These are phyloP conservation scores for Carassius carassius DNA, from an alignment of 2,113 vertebrate genomes.

Conservation along the genomic window DNA sequence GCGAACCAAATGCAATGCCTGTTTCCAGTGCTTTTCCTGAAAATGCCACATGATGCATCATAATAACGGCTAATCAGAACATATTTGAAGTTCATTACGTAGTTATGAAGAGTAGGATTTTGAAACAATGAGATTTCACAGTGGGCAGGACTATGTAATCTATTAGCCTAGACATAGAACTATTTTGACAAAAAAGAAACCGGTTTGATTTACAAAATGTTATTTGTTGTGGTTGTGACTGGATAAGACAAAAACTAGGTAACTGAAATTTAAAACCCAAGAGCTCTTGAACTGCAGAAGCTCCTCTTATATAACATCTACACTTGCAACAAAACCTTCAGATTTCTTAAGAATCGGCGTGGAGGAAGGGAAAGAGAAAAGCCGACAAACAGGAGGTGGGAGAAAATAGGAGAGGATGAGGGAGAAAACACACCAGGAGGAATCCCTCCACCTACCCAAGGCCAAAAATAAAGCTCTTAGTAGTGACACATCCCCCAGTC, in stretches of 20 bases:
- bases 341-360: background rate
- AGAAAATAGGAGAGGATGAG: background rate
- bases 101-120: background rate
- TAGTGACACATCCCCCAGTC: slow-evolving; percentile 24
- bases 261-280: background rate
- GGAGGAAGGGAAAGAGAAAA: background rate
- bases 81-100: no score
- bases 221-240: background rate
- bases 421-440: slow-evolving; percentile 12
- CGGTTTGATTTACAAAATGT: background rate
- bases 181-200: background rate
- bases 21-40: background rate
- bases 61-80: background rate
- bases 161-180: background rate
- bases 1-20: background rate
- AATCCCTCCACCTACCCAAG: slow-evolving; percentile 38
- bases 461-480: slow-evolving; percentile 43
- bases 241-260: no score
- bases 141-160: background rate
- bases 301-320: background rate
- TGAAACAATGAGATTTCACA: background rate
- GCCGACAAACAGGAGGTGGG: background rate
- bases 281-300: background rate
- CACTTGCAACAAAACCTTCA: background rate
- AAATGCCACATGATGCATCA: background rate